phyloP scores from a whole-genome alignment of 2,113 vertebrate genomes.

The Eolophus roseicapilla region DNA sequence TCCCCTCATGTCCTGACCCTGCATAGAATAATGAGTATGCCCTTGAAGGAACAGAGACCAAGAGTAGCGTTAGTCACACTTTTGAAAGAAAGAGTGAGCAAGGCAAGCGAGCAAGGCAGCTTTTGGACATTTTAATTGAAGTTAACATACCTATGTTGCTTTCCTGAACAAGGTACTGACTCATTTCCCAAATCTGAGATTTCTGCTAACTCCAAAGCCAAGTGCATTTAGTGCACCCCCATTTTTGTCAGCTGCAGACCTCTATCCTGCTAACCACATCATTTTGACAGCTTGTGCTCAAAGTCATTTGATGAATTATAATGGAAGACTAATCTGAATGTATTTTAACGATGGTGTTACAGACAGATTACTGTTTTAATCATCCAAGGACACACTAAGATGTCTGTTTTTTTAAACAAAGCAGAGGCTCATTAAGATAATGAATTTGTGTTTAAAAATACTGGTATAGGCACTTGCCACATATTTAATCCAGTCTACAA shows the following conservation, averaged over 20 bases:
- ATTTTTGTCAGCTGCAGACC: neutral
- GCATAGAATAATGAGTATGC: neutral
- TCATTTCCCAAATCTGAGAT: neutral
- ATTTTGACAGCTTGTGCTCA: neutral
- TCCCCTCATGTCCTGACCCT: neutral
- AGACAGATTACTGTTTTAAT: neutral
- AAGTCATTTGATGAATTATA: neutral
- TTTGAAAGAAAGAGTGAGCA: neutral
- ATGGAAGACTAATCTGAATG: neutral
- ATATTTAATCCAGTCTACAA: neutral
- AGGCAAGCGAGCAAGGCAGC: no score
- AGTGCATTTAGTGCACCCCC: neutral
- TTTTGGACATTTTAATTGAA: neutral
- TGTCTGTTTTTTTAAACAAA: accelerated
- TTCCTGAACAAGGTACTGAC: accelerated
- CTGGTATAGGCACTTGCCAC: neutral
- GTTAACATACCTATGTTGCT: neutral
- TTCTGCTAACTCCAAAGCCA: neutral
- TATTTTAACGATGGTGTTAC: neutral
- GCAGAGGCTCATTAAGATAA: neutral
- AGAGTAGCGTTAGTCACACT: accelerated
- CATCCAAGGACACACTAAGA: neutral
- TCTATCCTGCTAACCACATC: neutral
- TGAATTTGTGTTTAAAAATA: neutral
- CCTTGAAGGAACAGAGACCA: neutral